A percentile compares a stretch with the other conserved stretches of the same genome.
Conservation (phyloP, 2,888 invertebrate species). For the Dynastes hyllus region DNA sequence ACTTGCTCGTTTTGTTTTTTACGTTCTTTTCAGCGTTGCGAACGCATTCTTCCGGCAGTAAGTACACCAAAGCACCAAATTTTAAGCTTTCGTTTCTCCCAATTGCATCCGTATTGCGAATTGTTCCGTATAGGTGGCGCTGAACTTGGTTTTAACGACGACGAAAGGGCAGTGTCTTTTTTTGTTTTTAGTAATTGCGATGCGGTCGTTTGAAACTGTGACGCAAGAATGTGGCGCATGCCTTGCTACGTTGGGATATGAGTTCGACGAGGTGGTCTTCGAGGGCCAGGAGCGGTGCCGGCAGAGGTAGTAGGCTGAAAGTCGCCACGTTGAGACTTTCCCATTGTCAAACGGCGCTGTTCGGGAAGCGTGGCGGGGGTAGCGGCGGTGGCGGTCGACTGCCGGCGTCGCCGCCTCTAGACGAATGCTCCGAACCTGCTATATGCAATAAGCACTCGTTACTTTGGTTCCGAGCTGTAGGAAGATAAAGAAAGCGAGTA, state of each 20-base stretch:
- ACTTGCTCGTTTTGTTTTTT: not conserved
- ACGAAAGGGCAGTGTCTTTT: constrained; percentile 50
- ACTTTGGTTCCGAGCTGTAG: constrained; percentile 38
- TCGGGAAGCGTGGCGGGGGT: constrained; percentile 86
- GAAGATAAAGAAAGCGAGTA: constrained; percentile 12
- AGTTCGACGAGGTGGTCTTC: constrained; percentile 77
- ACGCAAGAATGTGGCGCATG: constrained; percentile 80
- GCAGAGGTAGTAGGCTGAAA: constrained; percentile 71
- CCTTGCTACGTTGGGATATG: constrained; percentile 75
- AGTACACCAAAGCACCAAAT: constrained; percentile 8
- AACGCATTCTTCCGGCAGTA: not conserved
- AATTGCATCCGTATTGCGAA: not conserved
- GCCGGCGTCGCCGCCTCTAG: constrained; percentile 82
- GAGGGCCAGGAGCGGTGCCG: constrained; percentile 71
- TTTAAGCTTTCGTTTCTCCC: not conserved
- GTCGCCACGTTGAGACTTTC: constrained; percentile 77
- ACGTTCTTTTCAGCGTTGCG: constrained; percentile 10
- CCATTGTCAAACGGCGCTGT: constrained; percentile 89
- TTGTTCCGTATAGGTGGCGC: constrained; percentile 8
- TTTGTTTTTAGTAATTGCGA: constrained; percentile 55
- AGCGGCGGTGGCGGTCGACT: constrained; percentile 86
- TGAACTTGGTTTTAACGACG: constrained; percentile 2
- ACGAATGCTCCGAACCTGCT: constrained; percentile 93
- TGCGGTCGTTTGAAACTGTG: constrained; percentile 76
- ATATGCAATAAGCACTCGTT: constrained; percentile 63